Evolutionary conservation across 2,888 invertebrate species (phyloP).

Genomic region (Sicus ferrugineus): DNA sequence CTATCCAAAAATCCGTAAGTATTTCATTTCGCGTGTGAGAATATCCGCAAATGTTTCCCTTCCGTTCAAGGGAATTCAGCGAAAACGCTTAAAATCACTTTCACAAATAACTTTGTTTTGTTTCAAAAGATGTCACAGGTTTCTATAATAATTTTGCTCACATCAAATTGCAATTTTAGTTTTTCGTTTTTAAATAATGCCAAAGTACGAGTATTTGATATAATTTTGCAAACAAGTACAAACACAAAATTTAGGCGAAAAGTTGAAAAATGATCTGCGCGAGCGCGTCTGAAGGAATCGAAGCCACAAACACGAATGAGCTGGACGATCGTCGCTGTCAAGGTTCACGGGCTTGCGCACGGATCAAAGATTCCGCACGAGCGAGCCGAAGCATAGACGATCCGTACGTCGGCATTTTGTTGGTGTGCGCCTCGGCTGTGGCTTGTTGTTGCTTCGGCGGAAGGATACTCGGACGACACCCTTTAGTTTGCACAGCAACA

Average conservation of each 20-base stretch:
- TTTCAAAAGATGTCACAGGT: too few species aligned
- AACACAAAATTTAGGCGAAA: neutral
- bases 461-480: neutral
- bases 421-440: neutral
- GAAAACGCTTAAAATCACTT: too few species aligned
- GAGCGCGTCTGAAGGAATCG: slow-evolving; percentile 13
- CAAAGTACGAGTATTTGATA: too few species aligned
- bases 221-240: too few species aligned
- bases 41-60: too few species aligned
- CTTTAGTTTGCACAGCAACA: slow-evolving; percentile 19
- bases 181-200: neutral
- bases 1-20: too few species aligned
- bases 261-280: slow-evolving; percentile 10
- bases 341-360: neutral
- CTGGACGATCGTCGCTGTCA: neutral
- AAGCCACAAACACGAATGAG: slow-evolving; percentile 15
- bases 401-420: slow-evolving; percentile 5
- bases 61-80: too few species aligned
- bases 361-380: neutral
- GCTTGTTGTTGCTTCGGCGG: slow-evolving; percentile 1
- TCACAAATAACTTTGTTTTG: too few species aligned
- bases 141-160: too few species aligned
- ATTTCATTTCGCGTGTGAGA: too few species aligned
- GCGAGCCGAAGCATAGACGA: neutral
- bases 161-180: too few species aligned